Evolutionary conservation across 2,113 vertebrate genomes (phyloP), one percentile per base, ranked within the genome.

Genomic region (Telmatochromis sp.): DNA sequence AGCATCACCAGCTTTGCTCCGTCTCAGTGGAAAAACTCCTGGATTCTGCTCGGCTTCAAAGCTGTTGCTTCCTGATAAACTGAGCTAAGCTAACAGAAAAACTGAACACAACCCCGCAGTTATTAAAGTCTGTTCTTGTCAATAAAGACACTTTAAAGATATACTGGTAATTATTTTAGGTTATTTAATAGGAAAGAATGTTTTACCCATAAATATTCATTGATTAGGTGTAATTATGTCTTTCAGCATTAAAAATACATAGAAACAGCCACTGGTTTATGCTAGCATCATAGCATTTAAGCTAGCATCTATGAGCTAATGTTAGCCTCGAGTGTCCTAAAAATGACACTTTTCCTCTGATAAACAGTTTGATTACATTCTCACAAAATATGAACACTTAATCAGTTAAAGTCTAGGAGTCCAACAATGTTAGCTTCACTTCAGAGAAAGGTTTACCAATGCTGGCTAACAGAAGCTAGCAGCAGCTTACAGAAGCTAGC

Each of bases 1-100:
- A 35, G 31, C 58, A 3, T 2, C 58, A 2, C 58, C 58, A 65
- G 6, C 31, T n/a, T 65, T 37, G 17, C 17, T 37, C 17, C 4
- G 1, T 35, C 60, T 40, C 60, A 13, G 0, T 65, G 19, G 33
- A 8, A 1, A 68, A 2, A 37, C 19, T 23, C 1, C 7, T 68
- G 35, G 19, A 40, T 68, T 1, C 63, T 3, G 35, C 0, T 14
- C 2, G 0, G 35, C 63, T 40, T 4, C n/a, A 68, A 68, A 68
- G 2, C n/a, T 1, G 7, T 40, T 68, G 0, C 35, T 68, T 68
- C 12, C 33, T 71, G 37, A 45, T 15, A 23, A 42, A 23, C 13
- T 23, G 12, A 5, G 19, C 63, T 13, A 37, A 68, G 63, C 35
- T 14, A 71, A 14, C 35, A 37, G 19, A 5, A 68, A 68, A 37